Percentiles rank a stretch among this genome's conserved stretches.
Evolutionary conservation across 2,888 invertebrate genomes (phyloP).

Genomic region (Nezara viridula): DNA sequence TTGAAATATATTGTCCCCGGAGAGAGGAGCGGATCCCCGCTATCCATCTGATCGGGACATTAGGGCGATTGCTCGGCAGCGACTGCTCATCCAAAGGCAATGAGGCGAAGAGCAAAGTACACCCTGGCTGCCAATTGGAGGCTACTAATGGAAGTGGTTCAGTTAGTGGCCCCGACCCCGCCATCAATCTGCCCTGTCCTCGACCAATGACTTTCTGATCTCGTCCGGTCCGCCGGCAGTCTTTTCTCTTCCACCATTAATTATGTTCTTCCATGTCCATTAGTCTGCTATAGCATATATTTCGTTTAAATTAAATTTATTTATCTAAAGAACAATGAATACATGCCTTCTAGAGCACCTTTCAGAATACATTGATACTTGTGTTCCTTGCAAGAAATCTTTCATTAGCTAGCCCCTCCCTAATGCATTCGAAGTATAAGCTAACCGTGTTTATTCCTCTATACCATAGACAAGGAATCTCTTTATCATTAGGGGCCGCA

Average conservation of each 20-base stretch:
- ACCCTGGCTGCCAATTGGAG: neutral
- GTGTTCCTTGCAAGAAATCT: no score
- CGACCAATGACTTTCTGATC: slow-evolving; percentile 1
- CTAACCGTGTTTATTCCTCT: no score
- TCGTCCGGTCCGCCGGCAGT: neutral
- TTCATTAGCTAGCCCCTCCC: no score
- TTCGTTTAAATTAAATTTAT: neutral
- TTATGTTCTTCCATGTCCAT: neutral
- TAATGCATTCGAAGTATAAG: no score
- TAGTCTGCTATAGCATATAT: neutral
- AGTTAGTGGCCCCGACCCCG: neutral
- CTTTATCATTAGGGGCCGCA: no score
- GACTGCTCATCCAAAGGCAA: neutral
- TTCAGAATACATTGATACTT: no score
- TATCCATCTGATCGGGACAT: neutral
- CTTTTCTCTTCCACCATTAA: neutral
- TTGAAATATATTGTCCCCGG: neutral
- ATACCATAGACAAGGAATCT: no score
- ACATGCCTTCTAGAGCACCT: no score
- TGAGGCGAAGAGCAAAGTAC: neutral
- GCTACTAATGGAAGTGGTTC: slow-evolving; percentile 10
- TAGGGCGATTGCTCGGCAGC: neutral
- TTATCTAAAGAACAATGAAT: no score
- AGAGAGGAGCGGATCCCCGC: neutral
- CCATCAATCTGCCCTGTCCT: neutral